phyloP scores from a whole-genome alignment of 2,888 invertebrate genomes.

The Portevinia maculata region DNA sequence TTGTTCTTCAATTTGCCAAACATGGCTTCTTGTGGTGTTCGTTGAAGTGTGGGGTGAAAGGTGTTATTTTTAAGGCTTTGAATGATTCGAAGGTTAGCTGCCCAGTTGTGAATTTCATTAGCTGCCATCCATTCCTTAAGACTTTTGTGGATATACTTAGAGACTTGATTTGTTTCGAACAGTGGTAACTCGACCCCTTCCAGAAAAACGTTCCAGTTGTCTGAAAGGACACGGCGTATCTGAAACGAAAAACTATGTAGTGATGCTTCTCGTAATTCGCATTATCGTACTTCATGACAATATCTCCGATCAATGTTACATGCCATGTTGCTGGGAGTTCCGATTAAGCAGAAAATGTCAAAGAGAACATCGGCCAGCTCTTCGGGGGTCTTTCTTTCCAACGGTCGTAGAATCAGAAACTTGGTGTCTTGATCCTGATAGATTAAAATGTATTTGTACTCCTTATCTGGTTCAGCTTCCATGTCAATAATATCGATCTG shows the following conservation, averaged over 20 bases:
- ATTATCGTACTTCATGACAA: conserved; percentile 7
- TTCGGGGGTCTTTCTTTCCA: conserved; percentile 78
- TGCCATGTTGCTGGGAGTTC: conserved; percentile 5
- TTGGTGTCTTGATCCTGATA: conserved; percentile 78
- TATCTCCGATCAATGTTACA: conserved; percentile 3
- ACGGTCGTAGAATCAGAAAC: conserved; percentile 79
- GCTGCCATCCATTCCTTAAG: conserved; percentile 23
- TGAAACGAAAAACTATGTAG: neutral
- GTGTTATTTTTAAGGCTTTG: conserved; percentile 28
- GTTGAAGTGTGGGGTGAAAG: conserved; percentile 1
- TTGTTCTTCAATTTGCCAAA: conserved; percentile 2
- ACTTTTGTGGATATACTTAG: conserved; percentile 11
- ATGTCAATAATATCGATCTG: conserved; percentile 79
- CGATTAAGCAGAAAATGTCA: conserved; percentile 80
- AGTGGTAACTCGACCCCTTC: neutral
- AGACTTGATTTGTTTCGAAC: neutral
- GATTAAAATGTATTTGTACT: conserved; percentile 79
- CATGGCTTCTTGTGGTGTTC: conserved; percentile 25
- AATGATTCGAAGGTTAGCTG: conserved; percentile 14
- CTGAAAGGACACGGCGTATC: conserved; percentile 14
- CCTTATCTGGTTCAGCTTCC: conserved; percentile 77
- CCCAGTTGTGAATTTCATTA: conserved; percentile 25
- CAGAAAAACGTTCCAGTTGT: conserved; percentile 15
- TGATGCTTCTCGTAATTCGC: neutral
- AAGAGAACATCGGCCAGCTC: conserved; percentile 79